phyloP scores from a whole-genome alignment of 2,888 invertebrate genomes.

The Nipponacmea schrenckii region DNA sequence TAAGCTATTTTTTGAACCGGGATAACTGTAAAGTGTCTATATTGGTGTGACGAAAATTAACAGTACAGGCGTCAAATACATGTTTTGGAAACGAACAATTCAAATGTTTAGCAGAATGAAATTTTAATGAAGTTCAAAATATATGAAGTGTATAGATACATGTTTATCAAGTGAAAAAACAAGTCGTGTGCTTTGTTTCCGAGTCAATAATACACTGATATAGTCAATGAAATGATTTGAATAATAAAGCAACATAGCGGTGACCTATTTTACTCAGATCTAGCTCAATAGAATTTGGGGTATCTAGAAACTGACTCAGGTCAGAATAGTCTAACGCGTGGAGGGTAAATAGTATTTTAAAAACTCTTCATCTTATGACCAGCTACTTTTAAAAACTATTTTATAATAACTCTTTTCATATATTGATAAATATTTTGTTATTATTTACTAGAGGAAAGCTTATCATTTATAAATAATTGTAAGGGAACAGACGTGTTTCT shows the following conservation, averaged over 20 bases:
- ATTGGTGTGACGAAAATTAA: too few relatives aligned
- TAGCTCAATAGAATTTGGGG: constrained; percentile 60
- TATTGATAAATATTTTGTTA: too few relatives aligned
- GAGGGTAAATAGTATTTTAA: constrained; percentile 13
- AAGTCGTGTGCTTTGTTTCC: constrained; percentile 21
- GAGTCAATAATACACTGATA: constrained; percentile 10
- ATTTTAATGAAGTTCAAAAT: not conserved
- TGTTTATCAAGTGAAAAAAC: constrained; percentile 20
- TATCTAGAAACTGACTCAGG: constrained; percentile 52
- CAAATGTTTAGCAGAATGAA: too few relatives aligned
- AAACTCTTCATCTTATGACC: constrained; percentile 1
- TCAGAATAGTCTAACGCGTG: constrained; percentile 32
- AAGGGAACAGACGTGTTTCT: too few relatives aligned
- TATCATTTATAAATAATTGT: too few relatives aligned
- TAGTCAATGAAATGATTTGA: constrained; percentile 38
- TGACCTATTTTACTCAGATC: constrained; percentile 60
- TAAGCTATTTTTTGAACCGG: too few relatives aligned
- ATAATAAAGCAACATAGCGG: constrained; percentile 48
- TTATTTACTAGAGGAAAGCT: too few relatives aligned
- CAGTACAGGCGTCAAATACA: too few relatives aligned
- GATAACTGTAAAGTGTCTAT: too few relatives aligned
- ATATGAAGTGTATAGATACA: constrained; percentile 13
- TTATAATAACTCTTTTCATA: not conserved
- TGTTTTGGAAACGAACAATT: too few relatives aligned
- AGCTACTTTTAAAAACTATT: not conserved